Percentiles rank a stretch among this genome's conserved stretches.
phyloP scores from a whole-genome alignment of 2,888 invertebrate genomes.

The Cheilosia urbana region DNA sequence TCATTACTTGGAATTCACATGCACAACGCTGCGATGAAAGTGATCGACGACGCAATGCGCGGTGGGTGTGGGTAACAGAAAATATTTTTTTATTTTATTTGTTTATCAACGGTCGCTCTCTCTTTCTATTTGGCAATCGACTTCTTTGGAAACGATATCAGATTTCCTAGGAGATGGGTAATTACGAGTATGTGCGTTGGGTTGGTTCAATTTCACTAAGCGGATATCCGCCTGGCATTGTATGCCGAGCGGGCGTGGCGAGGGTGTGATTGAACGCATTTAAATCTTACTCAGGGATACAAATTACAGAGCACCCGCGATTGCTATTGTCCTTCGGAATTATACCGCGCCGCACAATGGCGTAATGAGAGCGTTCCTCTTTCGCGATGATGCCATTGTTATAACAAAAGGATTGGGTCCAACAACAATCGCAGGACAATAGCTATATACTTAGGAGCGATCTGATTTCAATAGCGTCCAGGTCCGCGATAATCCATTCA shows the following conservation, averaged over 20 bases:
- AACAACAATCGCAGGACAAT: constrained; percentile 57
- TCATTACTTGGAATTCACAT: constrained; percentile 54
- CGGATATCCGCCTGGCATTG: constrained; percentile 64
- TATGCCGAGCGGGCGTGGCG: constrained; percentile 30
- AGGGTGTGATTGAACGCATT: constrained; percentile 32
- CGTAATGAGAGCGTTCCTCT: constrained; percentile 5
- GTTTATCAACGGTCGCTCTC: constrained; percentile 48
- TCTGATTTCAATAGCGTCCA: constrained; percentile 65
- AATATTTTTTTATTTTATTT: constrained; percentile 17
- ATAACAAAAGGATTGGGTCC: constrained; percentile 60
- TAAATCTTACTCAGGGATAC: constrained; percentile 1
- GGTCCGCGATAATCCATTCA: constrained; percentile 61
- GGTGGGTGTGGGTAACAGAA: constrained; percentile 55
- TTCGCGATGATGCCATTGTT: constrained; percentile 2
- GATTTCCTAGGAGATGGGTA: constrained; percentile 57
- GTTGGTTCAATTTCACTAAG: constrained; percentile 59
- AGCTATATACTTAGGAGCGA: constrained; percentile 18
- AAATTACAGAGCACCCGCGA: constrained; percentile 25
- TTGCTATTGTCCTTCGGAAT: constrained; percentile 19
- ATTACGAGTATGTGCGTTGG: constrained; percentile 9
- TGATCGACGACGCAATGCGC: constrained; percentile 10
- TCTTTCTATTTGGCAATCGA: constrained; percentile 51
- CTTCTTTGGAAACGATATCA: constrained; percentile 59
- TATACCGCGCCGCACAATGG: constrained; percentile 12
- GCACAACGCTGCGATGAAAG: constrained; percentile 27